Evolutionary conservation across 2,888 invertebrate genomes (phyloP).

Genomic region (Netelia inedita): DNA sequence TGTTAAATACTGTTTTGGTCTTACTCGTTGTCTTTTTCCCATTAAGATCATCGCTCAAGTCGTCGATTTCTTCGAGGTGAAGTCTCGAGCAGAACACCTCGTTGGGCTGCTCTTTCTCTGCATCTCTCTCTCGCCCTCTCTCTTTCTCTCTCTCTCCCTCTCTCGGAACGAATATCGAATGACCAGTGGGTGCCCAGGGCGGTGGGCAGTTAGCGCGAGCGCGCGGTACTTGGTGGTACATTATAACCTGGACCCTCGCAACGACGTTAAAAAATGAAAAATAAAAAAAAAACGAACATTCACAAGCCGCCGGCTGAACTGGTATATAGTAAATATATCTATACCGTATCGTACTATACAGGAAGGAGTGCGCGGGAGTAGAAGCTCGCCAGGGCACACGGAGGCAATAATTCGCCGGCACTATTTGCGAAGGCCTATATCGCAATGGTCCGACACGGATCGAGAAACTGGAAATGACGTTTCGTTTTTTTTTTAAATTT

Average conservation of each 20-base stretch:
- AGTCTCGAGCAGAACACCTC: constrained; percentile 62
- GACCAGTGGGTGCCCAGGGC: constrained; percentile 71
- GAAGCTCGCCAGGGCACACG: constrained; percentile 54
- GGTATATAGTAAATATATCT: constrained; percentile 48
- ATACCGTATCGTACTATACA: constrained; percentile 12
- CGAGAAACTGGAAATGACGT: constrained; percentile 50
- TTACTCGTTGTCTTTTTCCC: constrained; percentile 31
- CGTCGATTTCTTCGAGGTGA: constrained; percentile 55
- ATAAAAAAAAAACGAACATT: constrained; percentile 30
- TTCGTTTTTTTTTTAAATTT: constrained; percentile 8
- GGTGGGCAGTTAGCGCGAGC: constrained; percentile 67
- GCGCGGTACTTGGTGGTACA: constrained; percentile 50
- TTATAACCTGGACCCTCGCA: constrained; percentile 70
- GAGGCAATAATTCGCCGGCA: constrained; percentile 68
- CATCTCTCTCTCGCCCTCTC: constrained; percentile 29
- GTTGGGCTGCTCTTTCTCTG: constrained; percentile 60
- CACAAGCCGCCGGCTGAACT: constrained; percentile 59
- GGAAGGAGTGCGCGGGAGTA: constrained; percentile 66
- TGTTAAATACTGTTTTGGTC: constrained; percentile 6
- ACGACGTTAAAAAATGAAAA: constrained; percentile 55
- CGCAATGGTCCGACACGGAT: constrained; percentile 60
- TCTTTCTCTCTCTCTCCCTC: constrained; percentile 47
- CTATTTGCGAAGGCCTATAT: constrained; percentile 67
- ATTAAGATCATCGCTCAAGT: constrained; percentile 60
- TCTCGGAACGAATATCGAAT: constrained; percentile 73